Percentiles rank a stretch among this genome's conserved stretches.
These are phyloP conservation scores for Neofelis nebulosa DNA, from an alignment of 2,113 vertebrate genomes.

Conservation along the genomic window DNA sequence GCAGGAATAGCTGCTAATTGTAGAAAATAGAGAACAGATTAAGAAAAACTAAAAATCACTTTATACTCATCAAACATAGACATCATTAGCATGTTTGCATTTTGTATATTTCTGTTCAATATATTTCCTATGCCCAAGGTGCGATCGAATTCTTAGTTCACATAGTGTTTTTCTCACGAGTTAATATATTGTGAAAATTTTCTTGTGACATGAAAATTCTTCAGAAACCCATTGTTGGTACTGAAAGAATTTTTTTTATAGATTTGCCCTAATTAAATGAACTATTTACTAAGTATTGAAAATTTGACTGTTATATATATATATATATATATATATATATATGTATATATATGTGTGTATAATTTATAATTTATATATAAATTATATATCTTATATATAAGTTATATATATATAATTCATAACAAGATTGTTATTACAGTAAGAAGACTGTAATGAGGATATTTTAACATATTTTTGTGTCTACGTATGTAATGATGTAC, in stretches of 20 bases:
- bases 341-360: no score
- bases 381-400: no score
- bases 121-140: neutral
- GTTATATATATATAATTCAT: neutral
- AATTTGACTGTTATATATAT: neutral
- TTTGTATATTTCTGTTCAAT: neutral
- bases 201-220: neutral
- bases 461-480: constrained; percentile 14
- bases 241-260: neutral
- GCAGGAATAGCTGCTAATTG: neutral
- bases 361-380: no score
- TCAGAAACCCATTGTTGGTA: neutral
- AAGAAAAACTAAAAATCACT: neutral
- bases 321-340: neutral
- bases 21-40: neutral
- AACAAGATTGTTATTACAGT: neutral
- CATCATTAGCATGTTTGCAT: neutral
- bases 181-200: neutral
- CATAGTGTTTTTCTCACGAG: neutral
- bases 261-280: neutral
- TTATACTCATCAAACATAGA: neutral
- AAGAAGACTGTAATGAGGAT: neutral
- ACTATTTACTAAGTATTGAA: neutral
- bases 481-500: neutral
- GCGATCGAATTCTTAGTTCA: neutral